Conservation (phyloP, 2,888 invertebrate species). For the Lobophora halterata region DNA sequence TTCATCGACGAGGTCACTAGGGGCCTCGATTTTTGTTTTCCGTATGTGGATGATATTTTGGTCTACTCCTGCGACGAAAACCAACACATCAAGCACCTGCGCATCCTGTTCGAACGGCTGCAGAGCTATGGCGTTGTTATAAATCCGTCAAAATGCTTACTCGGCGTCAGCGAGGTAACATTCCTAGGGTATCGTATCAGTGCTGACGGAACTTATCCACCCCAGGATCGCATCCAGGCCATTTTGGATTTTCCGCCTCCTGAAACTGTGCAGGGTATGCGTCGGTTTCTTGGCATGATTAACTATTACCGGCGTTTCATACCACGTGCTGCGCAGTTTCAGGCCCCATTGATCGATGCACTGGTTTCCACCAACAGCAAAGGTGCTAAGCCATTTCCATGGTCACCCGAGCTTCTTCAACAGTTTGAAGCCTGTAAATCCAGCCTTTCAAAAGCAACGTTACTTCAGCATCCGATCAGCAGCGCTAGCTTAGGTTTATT, state of each 20-base stretch:
- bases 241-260: conserved; percentile 14
- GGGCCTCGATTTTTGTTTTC: conserved; percentile 5
- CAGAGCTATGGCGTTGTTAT: conserved; percentile 1
- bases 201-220: neutral
- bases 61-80: conserved; percentile 2
- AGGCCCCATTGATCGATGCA: neutral
- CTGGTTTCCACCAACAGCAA: conserved; percentile 9
- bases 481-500: no score
- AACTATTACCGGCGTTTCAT: conserved; percentile 31
- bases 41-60: conserved; percentile 8
- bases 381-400: conserved; percentile 11
- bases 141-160: conserved; percentile 5
- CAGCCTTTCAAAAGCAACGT: no score
- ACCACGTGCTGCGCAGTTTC: conserved; percentile 7
- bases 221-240: neutral
- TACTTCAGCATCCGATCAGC: no score
- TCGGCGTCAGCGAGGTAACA: conserved; percentile 1
- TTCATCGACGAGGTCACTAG: conserved; percentile 37
- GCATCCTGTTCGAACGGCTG: neutral
- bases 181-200: conserved; percentile 4
- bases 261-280: conserved; percentile 21
- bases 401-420: neutral
- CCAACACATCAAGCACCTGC: neutral
- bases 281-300: conserved; percentile 28
- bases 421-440: no score